These are phyloP conservation scores for Melitaea athalia DNA, from an alignment of 2,888 invertebrate genomes.

Conservation along the genomic window DNA sequence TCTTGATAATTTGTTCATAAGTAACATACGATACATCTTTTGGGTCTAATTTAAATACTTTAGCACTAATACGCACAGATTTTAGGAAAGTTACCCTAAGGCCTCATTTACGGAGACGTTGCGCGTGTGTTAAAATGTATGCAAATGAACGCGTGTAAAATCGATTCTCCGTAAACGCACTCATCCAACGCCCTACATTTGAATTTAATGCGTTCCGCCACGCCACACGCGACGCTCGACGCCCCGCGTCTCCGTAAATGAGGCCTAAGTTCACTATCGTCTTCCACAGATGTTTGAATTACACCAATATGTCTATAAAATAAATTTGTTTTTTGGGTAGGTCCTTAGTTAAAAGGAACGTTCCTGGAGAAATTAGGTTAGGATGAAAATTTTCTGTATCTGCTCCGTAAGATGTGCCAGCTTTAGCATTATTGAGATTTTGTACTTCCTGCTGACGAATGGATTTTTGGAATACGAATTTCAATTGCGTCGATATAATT, in stretches of 20 bases:
- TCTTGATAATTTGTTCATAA: slow-evolving; percentile 16
- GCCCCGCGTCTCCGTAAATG: too few relatives aligned
- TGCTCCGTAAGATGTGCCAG: slow-evolving; percentile 5
- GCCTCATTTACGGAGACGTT: too few relatives aligned
- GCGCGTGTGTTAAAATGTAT: too few relatives aligned
- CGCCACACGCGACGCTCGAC: too few relatives aligned
- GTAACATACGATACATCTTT: slow-evolving; percentile 15
- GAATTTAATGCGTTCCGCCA: too few relatives aligned
- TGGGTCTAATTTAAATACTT: slow-evolving; percentile 12
- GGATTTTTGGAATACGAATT: too few relatives aligned
- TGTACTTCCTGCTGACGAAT: too few relatives aligned
- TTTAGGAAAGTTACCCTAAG: slow-evolving; percentile 14
- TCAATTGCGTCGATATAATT: too few relatives aligned
- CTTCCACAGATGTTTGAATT: slow-evolving; percentile 5
- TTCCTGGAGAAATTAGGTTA: neutral
- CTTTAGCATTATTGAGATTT: too few relatives aligned
- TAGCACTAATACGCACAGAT: slow-evolving; percentile 10
- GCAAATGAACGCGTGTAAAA: too few relatives aligned
- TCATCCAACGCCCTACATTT: too few relatives aligned
- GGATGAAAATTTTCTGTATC: neutral
- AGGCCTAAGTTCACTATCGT: slow-evolving; percentile 12
- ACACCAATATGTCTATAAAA: slow-evolving; percentile 9
- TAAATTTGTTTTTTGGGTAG: slow-evolving; percentile 6
- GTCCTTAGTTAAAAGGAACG: neutral
- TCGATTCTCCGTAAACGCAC: too few relatives aligned